Percentiles rank a stretch among this genome's conserved stretches.
phyloP scores from a whole-genome alignment of 2,113 vertebrate genomes.

The Numenius arquata region DNA sequence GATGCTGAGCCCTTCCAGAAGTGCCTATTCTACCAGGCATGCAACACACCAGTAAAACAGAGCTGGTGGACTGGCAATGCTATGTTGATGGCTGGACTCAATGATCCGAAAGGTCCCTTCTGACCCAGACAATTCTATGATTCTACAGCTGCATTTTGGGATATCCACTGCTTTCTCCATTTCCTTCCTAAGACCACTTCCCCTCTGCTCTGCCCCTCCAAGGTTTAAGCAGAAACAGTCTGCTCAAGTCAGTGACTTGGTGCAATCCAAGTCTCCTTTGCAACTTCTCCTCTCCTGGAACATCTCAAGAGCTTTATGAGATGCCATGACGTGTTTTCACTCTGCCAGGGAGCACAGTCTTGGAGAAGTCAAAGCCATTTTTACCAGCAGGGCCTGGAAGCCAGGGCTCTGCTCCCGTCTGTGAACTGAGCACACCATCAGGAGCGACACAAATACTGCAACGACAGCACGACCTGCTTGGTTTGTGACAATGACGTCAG shows the following conservation, averaged over 20 bases:
- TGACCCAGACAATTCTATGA: too few relatives aligned
- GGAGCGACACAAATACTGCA: not conserved
- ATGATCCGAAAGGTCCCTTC: too few relatives aligned
- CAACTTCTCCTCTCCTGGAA: not conserved
- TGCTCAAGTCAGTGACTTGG: not conserved
- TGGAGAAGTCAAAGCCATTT: not conserved
- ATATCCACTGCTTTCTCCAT: not conserved
- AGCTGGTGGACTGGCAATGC: not conserved
- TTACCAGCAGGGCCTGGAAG: not conserved
- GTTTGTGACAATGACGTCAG: not conserved
- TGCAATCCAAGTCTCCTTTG: not conserved
- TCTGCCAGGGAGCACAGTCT: not conserved
- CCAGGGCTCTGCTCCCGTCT: not conserved
- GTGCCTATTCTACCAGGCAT: not conserved
- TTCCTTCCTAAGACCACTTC: not conserved
- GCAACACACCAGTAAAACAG: not conserved
- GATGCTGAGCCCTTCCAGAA: not conserved
- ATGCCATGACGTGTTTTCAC: fast-evolving
- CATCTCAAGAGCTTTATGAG: not conserved
- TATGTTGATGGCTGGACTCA: too few relatives aligned
- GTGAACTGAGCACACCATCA: not conserved
- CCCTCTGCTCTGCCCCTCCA: not conserved
- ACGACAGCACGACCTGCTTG: not conserved
- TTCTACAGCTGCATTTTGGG: not conserved
- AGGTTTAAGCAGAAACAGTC: not conserved